Evolutionary conservation across 2,888 invertebrate species (phyloP), one percentile per base, ranked within the genome.

Genomic region (Plebejus melissa): DNA sequence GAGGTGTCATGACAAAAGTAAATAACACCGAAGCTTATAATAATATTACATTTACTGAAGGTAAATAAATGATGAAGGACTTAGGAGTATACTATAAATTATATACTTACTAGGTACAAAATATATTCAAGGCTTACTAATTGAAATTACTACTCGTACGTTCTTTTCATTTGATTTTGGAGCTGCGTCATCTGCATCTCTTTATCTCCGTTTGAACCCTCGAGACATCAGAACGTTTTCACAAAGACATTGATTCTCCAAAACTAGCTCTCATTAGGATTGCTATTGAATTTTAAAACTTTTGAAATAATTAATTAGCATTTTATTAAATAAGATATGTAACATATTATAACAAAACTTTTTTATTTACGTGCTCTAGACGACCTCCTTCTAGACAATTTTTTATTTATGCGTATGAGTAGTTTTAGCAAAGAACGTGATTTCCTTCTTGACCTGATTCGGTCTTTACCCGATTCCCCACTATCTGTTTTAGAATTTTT

Each of bases 381-480:
- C 65, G 74, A 36, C 9, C 74, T 77, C 1, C 54, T 28, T 22
- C 22, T 69, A 11, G 69, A 69, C 41, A 78, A 41, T 71, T 65
- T 78, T 79, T 76, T 77, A 41, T 79, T 79, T 58, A 79, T 71
- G 13, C 76, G 77, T 16, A 78, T 70, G 11, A 79, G 75, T 74
- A 77, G 77, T 65, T 79, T 78, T 9, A 79, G 65, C 5, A 79
- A 74, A 13, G 79, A 76, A 75, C 78, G 78, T 7, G 79, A 76
- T 65, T 79, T 69, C 57, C 74, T 75, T 41, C 77, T 79, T 7
- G 79, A 78, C 16, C 79, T 77, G 28, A 76, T 77, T 54, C 71
- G 75, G 1, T 74, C 70, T 11, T 77, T 89, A n/a, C 87, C 87
- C 0, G 82, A 38, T 0, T 77, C 54, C 9, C 83, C 65, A 65